phyloP scores from a whole-genome alignment of 30 jellyfish, hydroid and myxozoan species.

The Calvadosia cruxmelitensis region DNA sequence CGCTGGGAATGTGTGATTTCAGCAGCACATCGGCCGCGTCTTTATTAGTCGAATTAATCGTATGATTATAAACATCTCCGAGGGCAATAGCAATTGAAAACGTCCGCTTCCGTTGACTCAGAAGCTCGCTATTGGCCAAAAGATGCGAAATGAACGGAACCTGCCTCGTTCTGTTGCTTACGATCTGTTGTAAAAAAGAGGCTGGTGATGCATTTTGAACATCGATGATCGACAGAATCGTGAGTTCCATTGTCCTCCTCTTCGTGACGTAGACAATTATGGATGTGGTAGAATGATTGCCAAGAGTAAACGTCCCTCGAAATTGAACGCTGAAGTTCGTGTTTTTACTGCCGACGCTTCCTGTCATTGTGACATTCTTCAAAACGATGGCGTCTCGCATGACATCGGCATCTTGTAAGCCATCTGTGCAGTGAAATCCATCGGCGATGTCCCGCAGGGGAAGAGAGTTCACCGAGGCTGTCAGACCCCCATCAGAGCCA shows the following conservation, averaged over 20 bases:
- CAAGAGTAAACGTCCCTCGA: constrained; percentile 36
- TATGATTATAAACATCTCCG: constrained; percentile 51
- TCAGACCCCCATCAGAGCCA: constrained; percentile 23
- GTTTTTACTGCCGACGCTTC: constrained; percentile 30
- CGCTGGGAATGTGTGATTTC: constrained; percentile 86
- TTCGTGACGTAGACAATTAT: constrained; percentile 51
- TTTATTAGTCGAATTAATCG: constrained; percentile 39
- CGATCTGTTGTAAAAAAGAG: constrained; percentile 31
- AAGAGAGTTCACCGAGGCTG: constrained; percentile 17
- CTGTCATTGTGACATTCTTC: constrained; percentile 36
- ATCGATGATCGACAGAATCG: constrained; percentile 46
- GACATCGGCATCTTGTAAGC: neutral
- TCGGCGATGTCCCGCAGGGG: constrained; percentile 41
- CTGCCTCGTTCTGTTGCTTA: constrained; percentile 48
- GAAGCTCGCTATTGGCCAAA: constrained; percentile 58
- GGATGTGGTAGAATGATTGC: constrained; percentile 19
- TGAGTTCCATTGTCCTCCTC: constrained; percentile 24
- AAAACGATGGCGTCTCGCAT: constrained; percentile 42
- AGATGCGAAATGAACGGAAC: constrained; percentile 71
- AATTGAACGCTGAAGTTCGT: constrained; percentile 34
- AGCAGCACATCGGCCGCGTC: constrained; percentile 34
- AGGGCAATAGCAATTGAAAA: constrained; percentile 62
- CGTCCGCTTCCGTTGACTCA: constrained; percentile 29
- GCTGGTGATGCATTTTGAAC: constrained; percentile 59
- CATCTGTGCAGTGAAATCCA: constrained; percentile 16